Conservation (phyloP, 2,888 invertebrate genomes). For the Dascillus cervinus region DNA sequence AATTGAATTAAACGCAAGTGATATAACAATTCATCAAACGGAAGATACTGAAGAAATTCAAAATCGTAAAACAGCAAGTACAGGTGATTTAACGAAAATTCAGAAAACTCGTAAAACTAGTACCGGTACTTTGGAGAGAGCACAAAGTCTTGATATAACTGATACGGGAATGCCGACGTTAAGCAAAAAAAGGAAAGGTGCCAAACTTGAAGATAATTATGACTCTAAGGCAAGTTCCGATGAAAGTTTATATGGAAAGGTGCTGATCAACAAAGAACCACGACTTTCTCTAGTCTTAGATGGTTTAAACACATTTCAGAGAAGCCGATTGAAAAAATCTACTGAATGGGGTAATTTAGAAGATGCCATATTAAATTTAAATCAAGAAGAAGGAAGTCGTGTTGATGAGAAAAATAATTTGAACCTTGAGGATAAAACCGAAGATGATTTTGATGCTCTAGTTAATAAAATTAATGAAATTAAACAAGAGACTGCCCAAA, state of each 20-base stretch:
- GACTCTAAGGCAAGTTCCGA: conserved; percentile 38
- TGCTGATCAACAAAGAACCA: conserved; percentile 50
- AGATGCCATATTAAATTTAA: conserved; percentile 60
- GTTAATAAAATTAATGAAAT: conserved; percentile 39
- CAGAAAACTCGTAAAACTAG: conserved; percentile 43
- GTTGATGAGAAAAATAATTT: background rate
- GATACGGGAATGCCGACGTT: conserved; percentile 38
- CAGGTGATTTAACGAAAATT: conserved; percentile 71
- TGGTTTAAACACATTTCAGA: conserved; percentile 59
- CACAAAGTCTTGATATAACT: conserved; percentile 72
- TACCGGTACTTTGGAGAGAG: conserved; percentile 60
- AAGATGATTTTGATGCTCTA: conserved; percentile 34
- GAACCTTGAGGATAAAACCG: conserved; percentile 3
- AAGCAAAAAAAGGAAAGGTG: conserved; percentile 57
- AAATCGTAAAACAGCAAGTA: conserved; percentile 65
- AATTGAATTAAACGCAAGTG: conserved; percentile 65
- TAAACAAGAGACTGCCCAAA: conserved; percentile 23
- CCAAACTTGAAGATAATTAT: conserved; percentile 34
- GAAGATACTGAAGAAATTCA: conserved; percentile 54
- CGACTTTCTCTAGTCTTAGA: conserved; percentile 54
- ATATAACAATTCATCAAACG: conserved; percentile 66
- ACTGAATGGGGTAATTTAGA: conserved; percentile 71
- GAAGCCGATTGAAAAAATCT: conserved; percentile 62
- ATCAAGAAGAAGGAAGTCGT: conserved; percentile 25
- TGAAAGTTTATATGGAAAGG: conserved; percentile 41